Evolutionary conservation across 35 echinoderm and acorn worm species (phyloP), one percentile per base, ranked within the genome.

Genomic region (Holothuria glaberrima): DNA sequence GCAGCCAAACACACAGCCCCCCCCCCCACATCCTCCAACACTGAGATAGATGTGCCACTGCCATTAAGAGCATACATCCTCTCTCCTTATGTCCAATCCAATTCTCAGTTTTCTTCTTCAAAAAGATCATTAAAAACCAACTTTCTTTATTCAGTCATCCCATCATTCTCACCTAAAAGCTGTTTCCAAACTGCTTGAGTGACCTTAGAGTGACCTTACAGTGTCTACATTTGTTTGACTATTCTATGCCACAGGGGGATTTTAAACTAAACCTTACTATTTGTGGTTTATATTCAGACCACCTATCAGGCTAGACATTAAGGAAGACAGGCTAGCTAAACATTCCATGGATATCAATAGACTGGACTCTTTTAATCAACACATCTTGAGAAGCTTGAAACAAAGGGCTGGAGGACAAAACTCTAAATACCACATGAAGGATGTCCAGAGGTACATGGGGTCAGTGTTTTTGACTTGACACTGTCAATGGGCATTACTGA

Each of bases 171-270:
- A 31, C 33, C 33, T 33, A 31, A 19, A 44, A 44, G 36, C 6
- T 73, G 30, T 73, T 34, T 22, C 36, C 17, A 45, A 10, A 44
- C 32, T 20, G 3, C 46, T 75, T 14, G n/a, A 9, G 72, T 75
- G 72, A 75, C 72, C 72, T 75, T 75, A 38, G 5, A 25, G 41
- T 75, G 72, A 75, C 72, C 72, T 75, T 75, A 75, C 72, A 75
- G 33, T 33, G 46, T 75, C 72, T 75, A n/a, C 35, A 75, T 75
- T 75, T 75, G 72, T 75, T 75, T 19, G 17, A 21, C 32, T 44
- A 44, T 75, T 38, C 33, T 75, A 38, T 75, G 72, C 72, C 72
- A 75, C 72, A 75, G 33, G 72, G n/a, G 72, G 72, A 75, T 75
- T 44, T 44, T 44, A 38, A 75, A 75, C 72, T 75, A 44, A 20